These are phyloP conservation scores for Xenopus laevis DNA, from an alignment of 2,113 vertebrate genomes.

Conservation along the genomic window DNA sequence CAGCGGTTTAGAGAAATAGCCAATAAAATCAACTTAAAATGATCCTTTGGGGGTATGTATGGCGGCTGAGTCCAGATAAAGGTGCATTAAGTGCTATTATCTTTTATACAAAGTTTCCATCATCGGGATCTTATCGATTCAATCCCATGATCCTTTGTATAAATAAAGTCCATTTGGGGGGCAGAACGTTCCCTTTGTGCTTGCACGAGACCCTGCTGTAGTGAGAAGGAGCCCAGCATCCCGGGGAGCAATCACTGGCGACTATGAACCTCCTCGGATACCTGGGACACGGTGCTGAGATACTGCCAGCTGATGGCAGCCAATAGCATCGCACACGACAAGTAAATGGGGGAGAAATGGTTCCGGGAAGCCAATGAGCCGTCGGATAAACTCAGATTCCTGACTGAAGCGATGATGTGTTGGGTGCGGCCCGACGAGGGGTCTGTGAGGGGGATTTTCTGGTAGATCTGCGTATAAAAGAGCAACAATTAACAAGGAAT, in stretches of 20 bases:
- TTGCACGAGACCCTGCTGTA: too few species aligned
- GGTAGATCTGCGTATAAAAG: constrained; percentile 73
- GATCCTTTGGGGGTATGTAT: too few species aligned
- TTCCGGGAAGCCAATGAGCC: constrained; percentile 66
- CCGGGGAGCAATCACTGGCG: constrained; percentile 54
- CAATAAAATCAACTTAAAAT: too few species aligned
- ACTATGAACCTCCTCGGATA: constrained; percentile 70
- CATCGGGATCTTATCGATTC: too few species aligned
- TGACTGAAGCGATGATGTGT: constrained; percentile 71
- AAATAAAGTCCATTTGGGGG: too few species aligned
- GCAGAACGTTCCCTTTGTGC: too few species aligned
- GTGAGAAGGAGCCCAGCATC: too few species aligned
- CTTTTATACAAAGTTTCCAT: too few species aligned
- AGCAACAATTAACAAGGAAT: background rate
- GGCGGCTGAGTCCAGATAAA: too few species aligned
- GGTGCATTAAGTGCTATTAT: too few species aligned
- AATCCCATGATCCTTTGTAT: too few species aligned
- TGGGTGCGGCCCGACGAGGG: constrained; percentile 74
- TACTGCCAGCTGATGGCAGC: constrained; percentile 95
- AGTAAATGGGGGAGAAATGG: constrained; percentile 83
- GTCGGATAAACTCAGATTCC: constrained; percentile 64
- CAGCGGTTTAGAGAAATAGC: too few species aligned
- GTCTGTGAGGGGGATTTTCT: constrained; percentile 80
- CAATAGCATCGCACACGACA: constrained; percentile 86
- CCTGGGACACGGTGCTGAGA: constrained; percentile 74